These are phyloP conservation scores for Holacanthella duospinosa DNA, from an alignment of 2,888 invertebrate species.

Conservation along the genomic window DNA sequence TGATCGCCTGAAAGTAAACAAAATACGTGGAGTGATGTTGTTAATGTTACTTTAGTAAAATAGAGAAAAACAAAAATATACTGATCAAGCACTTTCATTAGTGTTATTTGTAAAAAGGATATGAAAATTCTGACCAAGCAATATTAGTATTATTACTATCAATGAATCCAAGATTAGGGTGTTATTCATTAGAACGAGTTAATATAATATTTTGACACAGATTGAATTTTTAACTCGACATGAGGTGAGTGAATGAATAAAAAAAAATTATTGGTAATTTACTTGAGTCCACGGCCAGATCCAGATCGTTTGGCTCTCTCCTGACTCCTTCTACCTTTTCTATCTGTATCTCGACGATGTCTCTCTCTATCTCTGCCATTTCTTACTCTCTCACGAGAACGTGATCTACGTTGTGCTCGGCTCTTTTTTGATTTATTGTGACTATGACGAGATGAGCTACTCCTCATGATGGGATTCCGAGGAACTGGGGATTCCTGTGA, in stretches of 20 bases:
- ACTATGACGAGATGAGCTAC: not conserved
- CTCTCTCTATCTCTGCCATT: not conserved
- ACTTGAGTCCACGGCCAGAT: too few relatives aligned
- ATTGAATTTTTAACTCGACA: too few relatives aligned
- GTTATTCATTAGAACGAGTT: too few relatives aligned
- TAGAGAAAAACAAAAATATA: too few relatives aligned
- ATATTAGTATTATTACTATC: too few relatives aligned
- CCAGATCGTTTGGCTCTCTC: constrained; percentile 61
- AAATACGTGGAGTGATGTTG: not conserved
- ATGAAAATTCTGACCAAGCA: too few relatives aligned
- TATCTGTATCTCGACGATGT: constrained; percentile 25
- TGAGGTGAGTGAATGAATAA: too few relatives aligned
- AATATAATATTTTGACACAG: too few relatives aligned
- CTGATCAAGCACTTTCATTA: too few relatives aligned
- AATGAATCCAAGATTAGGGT: too few relatives aligned
- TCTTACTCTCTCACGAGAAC: not conserved
- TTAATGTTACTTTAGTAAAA: not conserved
- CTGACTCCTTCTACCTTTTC: constrained; percentile 29
- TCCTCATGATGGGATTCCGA: not conserved
- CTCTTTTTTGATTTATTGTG: not conserved
- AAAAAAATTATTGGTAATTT: too few relatives aligned
- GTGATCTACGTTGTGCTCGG: not conserved
- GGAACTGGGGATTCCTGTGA: not conserved
- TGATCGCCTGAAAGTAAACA: constrained; percentile 58
- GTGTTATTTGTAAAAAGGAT: too few relatives aligned